Evolutionary conservation across 2,888 invertebrate genomes (phyloP).

Genomic region (Pterobdella sp.): DNA sequence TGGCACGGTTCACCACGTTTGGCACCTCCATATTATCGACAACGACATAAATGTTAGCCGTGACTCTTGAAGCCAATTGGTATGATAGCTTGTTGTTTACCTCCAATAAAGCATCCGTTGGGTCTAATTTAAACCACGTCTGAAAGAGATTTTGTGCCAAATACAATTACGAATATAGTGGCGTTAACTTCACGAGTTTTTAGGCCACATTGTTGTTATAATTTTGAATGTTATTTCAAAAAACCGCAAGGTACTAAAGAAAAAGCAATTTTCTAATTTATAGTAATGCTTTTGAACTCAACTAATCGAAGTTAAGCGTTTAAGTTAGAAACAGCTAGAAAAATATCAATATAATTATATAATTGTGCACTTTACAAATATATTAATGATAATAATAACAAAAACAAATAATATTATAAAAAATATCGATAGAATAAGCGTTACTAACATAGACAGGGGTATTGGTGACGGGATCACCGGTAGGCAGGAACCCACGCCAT

Average conservation of each 20-base stretch:
- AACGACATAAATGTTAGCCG: not conserved
- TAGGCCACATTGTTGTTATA: no score
- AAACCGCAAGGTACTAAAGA: no score
- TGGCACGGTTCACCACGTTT: not conserved
- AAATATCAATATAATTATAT: no score
- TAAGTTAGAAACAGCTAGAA: no score
- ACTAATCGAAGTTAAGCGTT: no score
- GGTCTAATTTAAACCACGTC: not conserved
- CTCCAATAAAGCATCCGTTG: not conserved
- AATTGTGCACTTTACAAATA: not conserved
- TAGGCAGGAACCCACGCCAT: conserved; percentile 65
- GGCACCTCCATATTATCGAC: not conserved
- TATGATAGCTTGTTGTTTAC: not conserved
- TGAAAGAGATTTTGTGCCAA: not conserved
- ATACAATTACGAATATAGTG: not conserved
- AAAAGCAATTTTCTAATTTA: no score
- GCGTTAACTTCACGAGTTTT: not conserved
- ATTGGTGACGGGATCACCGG: conserved; percentile 58
- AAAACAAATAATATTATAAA: not conserved
- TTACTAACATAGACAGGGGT: not conserved
- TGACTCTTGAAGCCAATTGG: conserved; percentile 3
- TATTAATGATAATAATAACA: not conserved
- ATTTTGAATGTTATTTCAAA: no score
- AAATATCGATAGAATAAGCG: not conserved
- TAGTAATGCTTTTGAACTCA: no score